phyloP scores from a whole-genome alignment of 2,888 invertebrate genomes.

The Chrysolina americana region DNA sequence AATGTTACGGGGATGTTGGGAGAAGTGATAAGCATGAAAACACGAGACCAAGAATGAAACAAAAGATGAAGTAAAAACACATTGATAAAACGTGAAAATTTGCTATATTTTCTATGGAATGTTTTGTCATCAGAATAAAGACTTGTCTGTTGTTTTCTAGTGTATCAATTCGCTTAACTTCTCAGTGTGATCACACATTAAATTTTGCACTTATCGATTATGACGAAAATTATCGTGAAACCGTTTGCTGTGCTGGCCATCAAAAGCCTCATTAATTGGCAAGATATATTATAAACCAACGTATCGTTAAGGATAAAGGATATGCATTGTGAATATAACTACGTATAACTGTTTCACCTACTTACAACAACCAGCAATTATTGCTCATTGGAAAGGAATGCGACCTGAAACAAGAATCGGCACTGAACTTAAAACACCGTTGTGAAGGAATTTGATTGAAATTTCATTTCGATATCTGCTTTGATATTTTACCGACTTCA shows the following conservation, averaged over 20 bases:
- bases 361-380: slow-evolving; percentile 32
- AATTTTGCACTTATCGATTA: no score
- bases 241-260: slow-evolving; percentile 19
- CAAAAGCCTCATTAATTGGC: slow-evolving; percentile 19
- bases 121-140: no score
- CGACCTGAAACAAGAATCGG: slow-evolving; percentile 24
- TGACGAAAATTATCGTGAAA: neutral
- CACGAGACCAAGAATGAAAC: no score
- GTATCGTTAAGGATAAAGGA: slow-evolving; percentile 38
- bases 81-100: no score
- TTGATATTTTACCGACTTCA: neutral
- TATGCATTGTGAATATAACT: slow-evolving; percentile 40
- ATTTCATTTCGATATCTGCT: neutral
- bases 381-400: slow-evolving; percentile 39
- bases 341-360: slow-evolving; percentile 45
- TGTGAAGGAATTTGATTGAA: slow-evolving; percentile 3
- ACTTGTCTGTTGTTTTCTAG: no score
- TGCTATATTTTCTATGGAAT: no score
- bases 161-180: no score
- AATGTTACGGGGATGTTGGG: no score
- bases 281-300: slow-evolving; percentile 24
- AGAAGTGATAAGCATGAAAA: no score
- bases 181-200: no score
- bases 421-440: slow-evolving; percentile 16
- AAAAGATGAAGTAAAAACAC: no score